Percentiles rank a stretch among this genome's conserved stretches.
phyloP scores from a whole-genome alignment of 2,797 vertebrate species.

The Enteromius mattozi region DNA sequence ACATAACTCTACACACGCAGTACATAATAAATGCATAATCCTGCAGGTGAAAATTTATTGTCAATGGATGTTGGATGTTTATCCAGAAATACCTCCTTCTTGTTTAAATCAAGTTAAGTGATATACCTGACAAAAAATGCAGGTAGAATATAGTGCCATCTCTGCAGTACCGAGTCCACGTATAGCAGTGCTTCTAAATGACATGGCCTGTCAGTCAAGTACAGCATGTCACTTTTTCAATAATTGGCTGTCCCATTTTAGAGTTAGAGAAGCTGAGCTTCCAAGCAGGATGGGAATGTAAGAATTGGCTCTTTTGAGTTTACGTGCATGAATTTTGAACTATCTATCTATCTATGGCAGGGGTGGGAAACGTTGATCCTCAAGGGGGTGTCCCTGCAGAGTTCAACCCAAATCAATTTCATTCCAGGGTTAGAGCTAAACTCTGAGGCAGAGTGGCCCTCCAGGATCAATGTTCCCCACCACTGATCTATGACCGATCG shows the following conservation, averaged over 20 bases:
- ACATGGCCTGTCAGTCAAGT: background rate
- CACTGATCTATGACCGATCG: too few species aligned
- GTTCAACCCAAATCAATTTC: too few species aligned
- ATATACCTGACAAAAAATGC: background rate
- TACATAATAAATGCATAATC: background rate
- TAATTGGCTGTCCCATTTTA: constrained; percentile 10
- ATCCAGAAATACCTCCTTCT: background rate
- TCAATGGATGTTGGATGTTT: background rate
- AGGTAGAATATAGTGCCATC: background rate
- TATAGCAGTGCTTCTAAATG: background rate
- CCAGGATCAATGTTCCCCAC: too few species aligned
- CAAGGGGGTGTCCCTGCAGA: too few species aligned
- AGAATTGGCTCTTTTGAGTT: background rate
- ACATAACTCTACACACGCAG: background rate
- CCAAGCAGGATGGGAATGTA: background rate
- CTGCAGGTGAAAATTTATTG: background rate
- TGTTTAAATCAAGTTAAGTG: constrained; percentile 4
- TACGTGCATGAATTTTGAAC: background rate
- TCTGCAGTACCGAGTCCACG: background rate
- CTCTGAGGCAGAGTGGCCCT: too few species aligned
- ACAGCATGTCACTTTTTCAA: constrained; percentile 6
- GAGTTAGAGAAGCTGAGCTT: background rate
- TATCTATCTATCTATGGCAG: background rate
- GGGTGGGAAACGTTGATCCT: too few species aligned
- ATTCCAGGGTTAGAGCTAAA: too few species aligned